Percentiles rank a stretch among this genome's conserved stretches.
phyloP scores from a whole-genome alignment of 1,140 invertebrate genomes.

The Apocrypta bakeri region DNA sequence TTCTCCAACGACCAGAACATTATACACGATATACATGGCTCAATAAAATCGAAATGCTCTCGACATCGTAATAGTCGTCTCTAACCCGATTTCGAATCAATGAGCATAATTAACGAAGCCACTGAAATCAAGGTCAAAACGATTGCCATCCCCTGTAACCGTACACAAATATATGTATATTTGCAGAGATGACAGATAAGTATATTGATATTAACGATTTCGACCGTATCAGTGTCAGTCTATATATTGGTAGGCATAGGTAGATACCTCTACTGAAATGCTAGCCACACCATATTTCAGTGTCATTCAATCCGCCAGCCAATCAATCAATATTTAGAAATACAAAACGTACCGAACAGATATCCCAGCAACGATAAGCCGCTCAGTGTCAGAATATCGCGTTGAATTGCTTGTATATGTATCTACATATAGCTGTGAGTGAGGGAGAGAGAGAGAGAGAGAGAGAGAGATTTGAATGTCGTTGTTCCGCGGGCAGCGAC shows the following conservation, averaged over 20 bases:
- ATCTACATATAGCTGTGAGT: not conserved
- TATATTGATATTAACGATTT: not conserved
- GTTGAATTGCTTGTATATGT: not conserved
- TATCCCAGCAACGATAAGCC: not conserved
- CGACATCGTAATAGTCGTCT: not conserved
- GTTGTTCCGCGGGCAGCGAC: not conserved
- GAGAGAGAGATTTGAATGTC: not conserved
- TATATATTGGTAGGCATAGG: not conserved
- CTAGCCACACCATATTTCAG: not conserved
- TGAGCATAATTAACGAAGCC: not conserved
- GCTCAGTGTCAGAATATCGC: not conserved
- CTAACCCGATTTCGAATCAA: not conserved
- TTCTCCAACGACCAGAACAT: not conserved
- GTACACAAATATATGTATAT: not conserved
- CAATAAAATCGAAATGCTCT: not conserved
- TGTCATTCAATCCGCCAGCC: not conserved
- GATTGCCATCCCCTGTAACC: not conserved
- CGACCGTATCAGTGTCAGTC: not conserved
- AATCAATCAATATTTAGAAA: conserved; percentile 14
- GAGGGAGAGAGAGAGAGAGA: not conserved
- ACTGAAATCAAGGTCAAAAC: not conserved
- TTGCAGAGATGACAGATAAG: too few species aligned
- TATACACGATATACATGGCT: not conserved
- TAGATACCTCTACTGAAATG: not conserved
- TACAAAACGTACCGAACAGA: not conserved